Conservation (phyloP, 2,113 vertebrate genomes). For the Urocolius indicus region DNA sequence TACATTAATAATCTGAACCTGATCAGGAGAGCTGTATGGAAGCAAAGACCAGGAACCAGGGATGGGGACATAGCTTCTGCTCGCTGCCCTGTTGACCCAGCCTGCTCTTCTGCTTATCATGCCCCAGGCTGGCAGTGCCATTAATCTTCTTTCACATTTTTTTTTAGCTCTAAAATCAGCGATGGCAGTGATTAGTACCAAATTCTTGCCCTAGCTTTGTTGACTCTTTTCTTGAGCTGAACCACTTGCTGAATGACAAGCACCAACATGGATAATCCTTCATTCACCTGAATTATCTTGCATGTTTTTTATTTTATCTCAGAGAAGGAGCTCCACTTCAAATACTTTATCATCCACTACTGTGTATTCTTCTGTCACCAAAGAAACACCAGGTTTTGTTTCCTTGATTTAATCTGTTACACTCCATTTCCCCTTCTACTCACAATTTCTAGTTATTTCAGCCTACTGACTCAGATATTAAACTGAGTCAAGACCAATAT, state of each 20-base stretch:
- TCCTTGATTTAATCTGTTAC: slow-evolving; percentile 70
- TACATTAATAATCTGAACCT: not conserved
- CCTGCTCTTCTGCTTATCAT: not conserved
- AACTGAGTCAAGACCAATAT: slow-evolving; percentile 16
- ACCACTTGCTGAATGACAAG: not conserved
- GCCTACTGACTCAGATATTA: slow-evolving; percentile 61
- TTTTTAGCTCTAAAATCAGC: not conserved
- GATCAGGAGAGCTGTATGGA: not conserved
- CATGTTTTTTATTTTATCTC: not conserved
- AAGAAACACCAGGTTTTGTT: slow-evolving; percentile 46
- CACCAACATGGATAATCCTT: not conserved
- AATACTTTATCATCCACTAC: not conserved
- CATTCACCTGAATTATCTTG: not conserved
- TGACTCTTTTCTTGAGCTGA: not conserved
- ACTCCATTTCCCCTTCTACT: slow-evolving; percentile 60
- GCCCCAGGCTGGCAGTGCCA: not conserved
- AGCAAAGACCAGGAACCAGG: accelerated
- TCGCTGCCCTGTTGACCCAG: not conserved
- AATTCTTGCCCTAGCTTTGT: not conserved
- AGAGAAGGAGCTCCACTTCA: not conserved
- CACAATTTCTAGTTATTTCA: slow-evolving; percentile 71
- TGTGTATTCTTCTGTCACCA: not conserved
- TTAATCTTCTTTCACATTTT: not conserved
- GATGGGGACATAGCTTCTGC: not conserved
- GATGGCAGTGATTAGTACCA: not conserved